Evolutionary conservation across 2,888 invertebrate species (phyloP).

Genomic region (Nowickia ferox): DNA sequence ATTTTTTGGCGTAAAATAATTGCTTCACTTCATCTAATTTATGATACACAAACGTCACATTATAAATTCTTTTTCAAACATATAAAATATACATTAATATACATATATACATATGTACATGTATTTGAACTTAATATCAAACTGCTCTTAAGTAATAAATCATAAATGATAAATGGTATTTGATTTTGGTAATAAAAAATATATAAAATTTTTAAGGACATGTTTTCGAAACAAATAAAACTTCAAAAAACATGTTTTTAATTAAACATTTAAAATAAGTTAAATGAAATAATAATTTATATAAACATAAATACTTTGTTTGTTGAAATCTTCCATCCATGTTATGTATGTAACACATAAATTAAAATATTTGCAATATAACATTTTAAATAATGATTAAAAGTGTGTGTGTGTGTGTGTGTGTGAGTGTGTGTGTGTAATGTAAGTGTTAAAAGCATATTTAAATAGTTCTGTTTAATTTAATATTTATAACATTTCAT

Average conservation of each 20-base stretch:
- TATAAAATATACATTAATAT: too few species aligned
- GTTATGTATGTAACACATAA: neutral
- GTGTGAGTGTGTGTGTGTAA: neutral
- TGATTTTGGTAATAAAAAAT: conserved; percentile 15
- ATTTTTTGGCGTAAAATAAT: too few species aligned
- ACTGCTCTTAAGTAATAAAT: too few species aligned
- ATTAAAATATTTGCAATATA: conserved; percentile 20
- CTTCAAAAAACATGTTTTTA: conserved; percentile 5
- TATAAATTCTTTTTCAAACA: too few species aligned
- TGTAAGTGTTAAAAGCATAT: conserved; percentile 57
- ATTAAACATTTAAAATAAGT: conserved; percentile 38
- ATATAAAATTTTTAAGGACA: neutral
- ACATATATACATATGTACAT: too few species aligned
- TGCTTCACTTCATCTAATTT: too few species aligned
- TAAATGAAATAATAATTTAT: conserved; percentile 12
- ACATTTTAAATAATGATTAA: conserved; percentile 10
- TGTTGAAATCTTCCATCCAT: neutral
- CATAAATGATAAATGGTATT: conserved; percentile 25
- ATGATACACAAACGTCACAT: too few species aligned
- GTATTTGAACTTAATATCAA: too few species aligned
- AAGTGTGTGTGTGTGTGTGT: too few species aligned
- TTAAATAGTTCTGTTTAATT: conserved; percentile 34
- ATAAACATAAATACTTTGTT: neutral
- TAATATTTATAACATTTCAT: conserved; percentile 36
- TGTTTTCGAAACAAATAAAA: neutral